phyloP scores from a whole-genome alignment of 1,140 invertebrate species.

The Drosophila ercepeae region DNA sequence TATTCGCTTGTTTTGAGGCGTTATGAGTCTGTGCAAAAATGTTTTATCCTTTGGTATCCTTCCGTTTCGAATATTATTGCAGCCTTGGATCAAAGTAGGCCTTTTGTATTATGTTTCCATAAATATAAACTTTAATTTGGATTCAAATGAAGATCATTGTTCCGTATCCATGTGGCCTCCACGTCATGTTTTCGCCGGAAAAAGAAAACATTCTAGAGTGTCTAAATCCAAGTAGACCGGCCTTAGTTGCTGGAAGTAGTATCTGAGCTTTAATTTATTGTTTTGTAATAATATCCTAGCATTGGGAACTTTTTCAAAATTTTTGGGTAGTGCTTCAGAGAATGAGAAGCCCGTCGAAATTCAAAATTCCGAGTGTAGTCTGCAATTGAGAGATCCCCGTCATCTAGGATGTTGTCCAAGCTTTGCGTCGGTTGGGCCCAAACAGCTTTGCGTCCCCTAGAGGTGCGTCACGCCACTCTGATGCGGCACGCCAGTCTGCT shows the following conservation, averaged over 20 bases:
- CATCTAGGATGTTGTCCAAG: slow-evolving; percentile 17
- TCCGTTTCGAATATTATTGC: too few relatives aligned
- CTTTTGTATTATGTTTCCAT: too few relatives aligned
- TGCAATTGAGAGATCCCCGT: neutral
- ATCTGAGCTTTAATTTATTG: neutral
- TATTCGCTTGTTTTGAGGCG: slow-evolving; percentile 33
- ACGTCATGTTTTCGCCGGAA: too few relatives aligned
- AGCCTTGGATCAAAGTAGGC: too few relatives aligned
- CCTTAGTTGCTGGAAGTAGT: neutral
- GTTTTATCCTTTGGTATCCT: neutral
- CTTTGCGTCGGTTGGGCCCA: slow-evolving; percentile 1
- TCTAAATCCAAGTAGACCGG: slow-evolving; percentile 10
- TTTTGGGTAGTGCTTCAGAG: neutral
- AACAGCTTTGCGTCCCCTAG: neutral
- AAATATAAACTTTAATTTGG: too few relatives aligned
- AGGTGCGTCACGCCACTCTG: neutral
- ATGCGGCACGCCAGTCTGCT: neutral
- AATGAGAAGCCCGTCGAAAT: slow-evolving; percentile 24
- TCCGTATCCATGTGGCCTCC: too few relatives aligned
- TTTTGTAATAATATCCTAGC: neutral
- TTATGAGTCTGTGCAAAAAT: neutral
- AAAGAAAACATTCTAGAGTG: too few relatives aligned
- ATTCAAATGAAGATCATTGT: too few relatives aligned
- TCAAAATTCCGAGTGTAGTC: slow-evolving; percentile 25
- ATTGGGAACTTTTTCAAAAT: neutral